Percentiles rank a stretch among this genome's conserved stretches.
These are phyloP conservation scores for Orius laevigatus DNA, from an alignment of 1,140 invertebrate species.

Conservation along the genomic window DNA sequence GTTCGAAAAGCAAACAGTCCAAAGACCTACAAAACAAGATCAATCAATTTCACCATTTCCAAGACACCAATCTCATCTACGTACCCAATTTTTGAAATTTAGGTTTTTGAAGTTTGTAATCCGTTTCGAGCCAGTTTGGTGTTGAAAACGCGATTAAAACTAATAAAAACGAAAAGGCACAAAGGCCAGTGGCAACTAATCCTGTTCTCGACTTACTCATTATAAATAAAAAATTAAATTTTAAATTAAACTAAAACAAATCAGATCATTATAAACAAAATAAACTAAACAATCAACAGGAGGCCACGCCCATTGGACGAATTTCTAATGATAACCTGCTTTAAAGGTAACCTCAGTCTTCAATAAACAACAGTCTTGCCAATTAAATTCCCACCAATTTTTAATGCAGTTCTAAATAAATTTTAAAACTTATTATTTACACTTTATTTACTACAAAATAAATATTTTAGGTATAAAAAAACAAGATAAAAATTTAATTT, in stretches of 20 bases:
- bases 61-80: too few species aligned
- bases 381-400: background rate
- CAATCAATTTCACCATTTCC: slow-evolving; percentile 26
- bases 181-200: slow-evolving; percentile 46
- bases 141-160: slow-evolving; percentile 78
- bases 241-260: too few species aligned
- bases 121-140: slow-evolving; percentile 82
- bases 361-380: background rate
- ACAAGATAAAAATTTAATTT: background rate
- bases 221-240: background rate
- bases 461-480: background rate
- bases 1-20: slow-evolving; percentile 77
- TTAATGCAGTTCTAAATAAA: background rate
- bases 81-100: slow-evolving; percentile 69
- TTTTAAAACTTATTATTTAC: background rate
- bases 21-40: slow-evolving; percentile 49
- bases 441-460: background rate
- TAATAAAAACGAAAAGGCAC: slow-evolving; percentile 48
- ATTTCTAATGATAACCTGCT: background rate
- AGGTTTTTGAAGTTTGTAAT: slow-evolving; percentile 58
- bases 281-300: too few species aligned
- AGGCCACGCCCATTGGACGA: too few species aligned
- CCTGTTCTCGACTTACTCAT: slow-evolving; percentile 46
- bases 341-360: background rate
- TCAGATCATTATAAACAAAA: too few species aligned